Evolutionary conservation across 2,113 vertebrate genomes (phyloP).

Genomic region (Vulpes vulpes): DNA sequence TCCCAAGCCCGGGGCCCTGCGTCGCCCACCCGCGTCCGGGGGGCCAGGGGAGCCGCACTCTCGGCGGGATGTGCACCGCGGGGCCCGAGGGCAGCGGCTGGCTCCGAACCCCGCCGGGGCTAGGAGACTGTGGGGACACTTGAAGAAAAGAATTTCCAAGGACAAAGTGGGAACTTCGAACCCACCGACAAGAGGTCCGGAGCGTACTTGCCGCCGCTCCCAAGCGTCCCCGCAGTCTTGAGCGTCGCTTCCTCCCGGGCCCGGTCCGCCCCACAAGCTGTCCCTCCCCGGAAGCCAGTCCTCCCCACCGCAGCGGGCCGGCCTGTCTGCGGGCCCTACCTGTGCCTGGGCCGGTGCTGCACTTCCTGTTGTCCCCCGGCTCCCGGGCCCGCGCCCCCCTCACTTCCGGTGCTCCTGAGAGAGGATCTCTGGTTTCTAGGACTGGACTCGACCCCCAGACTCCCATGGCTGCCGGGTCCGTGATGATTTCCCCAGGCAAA

Average conservation of each 20-base stretch:
- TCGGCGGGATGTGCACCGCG: rapidly evolving
- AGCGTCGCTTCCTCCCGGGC: rapidly evolving
- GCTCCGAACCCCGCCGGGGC: rapidly evolving
- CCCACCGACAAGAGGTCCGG: rapidly evolving
- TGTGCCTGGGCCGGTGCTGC: rapidly evolving
- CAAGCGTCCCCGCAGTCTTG: no score
- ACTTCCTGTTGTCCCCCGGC: neutral
- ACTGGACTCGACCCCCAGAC: neutral
- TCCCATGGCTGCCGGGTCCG: neutral
- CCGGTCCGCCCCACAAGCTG: neutral
- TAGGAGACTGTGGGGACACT: neutral
- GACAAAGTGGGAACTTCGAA: neutral
- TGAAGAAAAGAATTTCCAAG: neutral
- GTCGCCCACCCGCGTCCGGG: rapidly evolving
- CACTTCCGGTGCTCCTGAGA: neutral
- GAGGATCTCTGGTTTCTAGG: neutral
- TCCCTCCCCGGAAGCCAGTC: neutral
- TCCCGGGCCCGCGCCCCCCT: no score
- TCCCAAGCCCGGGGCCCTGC: neutral
- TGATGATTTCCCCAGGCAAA: neutral
- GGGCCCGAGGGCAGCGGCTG: neutral
- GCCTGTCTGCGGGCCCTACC: neutral
- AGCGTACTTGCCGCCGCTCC: neutral
- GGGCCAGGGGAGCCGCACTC: neutral
- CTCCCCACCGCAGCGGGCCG: neutral